Evolutionary conservation across 2,113 vertebrate species (phyloP).

Genomic region (Nicator chloris): DNA sequence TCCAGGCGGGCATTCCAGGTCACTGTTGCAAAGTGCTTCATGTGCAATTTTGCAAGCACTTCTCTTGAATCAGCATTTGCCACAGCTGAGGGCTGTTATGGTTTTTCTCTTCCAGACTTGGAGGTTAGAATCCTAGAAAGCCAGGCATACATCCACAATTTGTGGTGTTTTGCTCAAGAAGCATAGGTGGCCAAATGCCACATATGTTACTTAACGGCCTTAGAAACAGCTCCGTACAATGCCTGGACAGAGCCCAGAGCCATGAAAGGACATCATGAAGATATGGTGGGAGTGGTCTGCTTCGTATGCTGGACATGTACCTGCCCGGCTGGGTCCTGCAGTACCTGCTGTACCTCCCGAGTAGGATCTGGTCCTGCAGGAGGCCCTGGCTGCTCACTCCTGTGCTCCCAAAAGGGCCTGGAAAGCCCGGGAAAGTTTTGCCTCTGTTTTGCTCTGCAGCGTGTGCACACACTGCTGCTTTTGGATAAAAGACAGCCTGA

Average conservation of each 20-base stretch:
- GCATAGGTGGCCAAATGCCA: not conserved
- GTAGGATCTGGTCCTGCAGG: not conserved
- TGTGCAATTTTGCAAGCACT: not conserved
- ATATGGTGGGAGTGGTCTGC: not conserved
- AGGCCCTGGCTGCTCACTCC: not conserved
- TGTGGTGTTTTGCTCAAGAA: not conserved
- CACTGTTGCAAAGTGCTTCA: not conserved
- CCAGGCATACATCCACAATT: not conserved
- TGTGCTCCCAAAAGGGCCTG: not conserved
- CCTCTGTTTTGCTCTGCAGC: not conserved
- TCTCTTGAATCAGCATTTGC: not conserved
- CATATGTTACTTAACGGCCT: not conserved
- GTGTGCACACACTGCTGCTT: not conserved
- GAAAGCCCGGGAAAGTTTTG: not conserved
- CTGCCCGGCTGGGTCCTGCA: not conserved
- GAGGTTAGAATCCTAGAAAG: not conserved
- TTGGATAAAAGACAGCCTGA: not conserved
- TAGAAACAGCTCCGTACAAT: not conserved
- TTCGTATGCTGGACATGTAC: rapidly evolving
- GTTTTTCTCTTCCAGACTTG: not conserved
- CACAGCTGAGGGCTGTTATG: not conserved
- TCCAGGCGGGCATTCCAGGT: not conserved
- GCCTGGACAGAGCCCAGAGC: not conserved
- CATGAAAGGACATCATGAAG: not conserved
- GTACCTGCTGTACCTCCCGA: not conserved